Base-by-base conservation (phyloP, 2,888 invertebrate species). In the Sarcophaga rosellei region DNA sequence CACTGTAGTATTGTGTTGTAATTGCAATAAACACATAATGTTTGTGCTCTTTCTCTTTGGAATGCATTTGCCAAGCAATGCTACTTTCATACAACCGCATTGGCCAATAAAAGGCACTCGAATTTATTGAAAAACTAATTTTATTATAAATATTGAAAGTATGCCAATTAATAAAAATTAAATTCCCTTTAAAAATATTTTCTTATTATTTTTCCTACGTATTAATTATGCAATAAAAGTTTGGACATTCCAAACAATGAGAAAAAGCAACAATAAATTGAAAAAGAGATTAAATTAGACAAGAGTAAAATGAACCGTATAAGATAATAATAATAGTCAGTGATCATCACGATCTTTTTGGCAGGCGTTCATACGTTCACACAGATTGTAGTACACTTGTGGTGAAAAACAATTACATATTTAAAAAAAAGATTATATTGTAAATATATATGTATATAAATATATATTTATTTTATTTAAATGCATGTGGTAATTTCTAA, bases 401-500 rank as follows among this genome's bases (percentile, higher is more conserved):
- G 45, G 23, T 3, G 20, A 21, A 61, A 61, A 20, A n/a, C 21
- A 61, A 61, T 8, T 61, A 10, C 21, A 20, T 61, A 8, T 0
- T 10, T 20, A 10, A 21, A 11, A 61, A 20, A 61, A 61, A 61
- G 20, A 81, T 61, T 35, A 53, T 53, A 53, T 53, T 53, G 3
- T 61, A 69, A 65, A 61, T 20, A 25, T 17, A 76, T 25, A 35
- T 66, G 20, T 70, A 3, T 75, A 53, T 62, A 81, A 47, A 72
- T 23, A 75, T 23, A 20, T n/a, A 61, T 66, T 72, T 61, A 65
- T 44, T 72, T 73, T 69, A 45, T 73, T 72, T 72, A 44, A 47
- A 68, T 76, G 44, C 53, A 72, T 85, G 69, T 80, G 88, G 75
- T 81, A 85, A 85, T 88, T 84, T 91, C 91, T 91, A 91, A 92